Evolutionary conservation across 2,888 invertebrate species (phyloP).

Genomic region (Drosophila multiciliata): DNA sequence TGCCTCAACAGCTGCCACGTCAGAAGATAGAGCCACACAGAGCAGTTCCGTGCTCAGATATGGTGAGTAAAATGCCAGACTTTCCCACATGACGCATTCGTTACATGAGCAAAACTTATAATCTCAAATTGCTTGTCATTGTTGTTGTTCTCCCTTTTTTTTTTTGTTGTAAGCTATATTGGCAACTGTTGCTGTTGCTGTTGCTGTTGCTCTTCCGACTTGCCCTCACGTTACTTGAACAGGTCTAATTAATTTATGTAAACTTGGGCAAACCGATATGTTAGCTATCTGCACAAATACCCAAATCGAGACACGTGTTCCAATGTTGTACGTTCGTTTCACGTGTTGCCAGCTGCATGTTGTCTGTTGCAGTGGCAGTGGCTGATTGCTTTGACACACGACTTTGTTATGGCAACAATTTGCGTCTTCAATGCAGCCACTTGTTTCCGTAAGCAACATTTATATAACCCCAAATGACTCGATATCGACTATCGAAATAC

Average conservation of each 20-base stretch:
- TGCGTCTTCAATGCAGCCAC: slow-evolving; percentile 60
- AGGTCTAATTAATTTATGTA: slow-evolving; percentile 75
- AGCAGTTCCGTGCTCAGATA: slow-evolving; percentile 39
- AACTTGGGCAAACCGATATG: slow-evolving; percentile 43
- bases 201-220: slow-evolving; percentile 11
- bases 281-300: slow-evolving; percentile 11
- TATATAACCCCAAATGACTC: slow-evolving; percentile 56
- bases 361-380: slow-evolving; percentile 24
- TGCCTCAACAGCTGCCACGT: slow-evolving; percentile 9
- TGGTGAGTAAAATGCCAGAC: slow-evolving; percentile 50
- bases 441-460: slow-evolving; percentile 24
- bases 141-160: slow-evolving; percentile 4
- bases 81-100: slow-evolving; percentile 50
- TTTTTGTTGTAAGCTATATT: neutral
- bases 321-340: slow-evolving; percentile 37
- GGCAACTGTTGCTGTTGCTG: slow-evolving; percentile 17
- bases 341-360: slow-evolving; percentile 59
- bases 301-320: slow-evolving; percentile 40
- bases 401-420: slow-evolving; percentile 63
- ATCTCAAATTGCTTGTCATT: slow-evolving; percentile 15
- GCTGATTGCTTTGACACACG: slow-evolving; percentile 47
- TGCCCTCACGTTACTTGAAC: slow-evolving; percentile 63
- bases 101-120: slow-evolving; percentile 35
- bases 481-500: neutral
- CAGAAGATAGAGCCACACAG: slow-evolving; percentile 25